These are phyloP conservation scores for Papilio elwesi DNA, from an alignment of 2,888 invertebrate genomes.

Conservation along the genomic window DNA sequence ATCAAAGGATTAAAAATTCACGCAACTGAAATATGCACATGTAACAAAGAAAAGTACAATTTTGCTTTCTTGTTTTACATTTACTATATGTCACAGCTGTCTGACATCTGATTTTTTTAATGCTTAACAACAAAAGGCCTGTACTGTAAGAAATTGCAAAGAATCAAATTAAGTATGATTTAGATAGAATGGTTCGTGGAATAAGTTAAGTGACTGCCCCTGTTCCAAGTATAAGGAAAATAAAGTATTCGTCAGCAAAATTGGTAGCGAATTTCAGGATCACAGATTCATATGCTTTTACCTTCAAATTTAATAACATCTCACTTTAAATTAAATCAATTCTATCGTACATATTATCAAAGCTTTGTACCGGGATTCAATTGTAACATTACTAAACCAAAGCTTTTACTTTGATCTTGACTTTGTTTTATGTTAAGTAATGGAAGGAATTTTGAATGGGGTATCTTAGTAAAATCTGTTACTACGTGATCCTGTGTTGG, in stretches of 20 bases:
- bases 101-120: background rate
- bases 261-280: background rate
- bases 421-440: background rate
- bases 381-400: conserved; percentile 19
- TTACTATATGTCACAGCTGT: too few relatives aligned
- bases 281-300: background rate
- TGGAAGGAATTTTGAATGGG: too few relatives aligned
- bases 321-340: conserved; percentile 13
- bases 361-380: conserved; percentile 1
- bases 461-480: too few relatives aligned
- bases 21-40: too few relatives aligned
- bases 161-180: background rate
- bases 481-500: too few relatives aligned
- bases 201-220: background rate
- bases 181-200: background rate
- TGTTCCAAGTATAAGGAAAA: background rate
- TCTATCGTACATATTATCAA: background rate
- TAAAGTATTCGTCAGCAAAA: background rate
- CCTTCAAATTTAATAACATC: conserved; percentile 5
- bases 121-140: background rate
- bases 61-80: too few relatives aligned
- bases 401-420: conserved; percentile 5
- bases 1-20: too few relatives aligned
- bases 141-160: background rate
- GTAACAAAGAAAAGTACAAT: too few relatives aligned